These are phyloP conservation scores for Cavia porcellus DNA, from an alignment of 2,113 vertebrate genomes.

Conservation along the genomic window DNA sequence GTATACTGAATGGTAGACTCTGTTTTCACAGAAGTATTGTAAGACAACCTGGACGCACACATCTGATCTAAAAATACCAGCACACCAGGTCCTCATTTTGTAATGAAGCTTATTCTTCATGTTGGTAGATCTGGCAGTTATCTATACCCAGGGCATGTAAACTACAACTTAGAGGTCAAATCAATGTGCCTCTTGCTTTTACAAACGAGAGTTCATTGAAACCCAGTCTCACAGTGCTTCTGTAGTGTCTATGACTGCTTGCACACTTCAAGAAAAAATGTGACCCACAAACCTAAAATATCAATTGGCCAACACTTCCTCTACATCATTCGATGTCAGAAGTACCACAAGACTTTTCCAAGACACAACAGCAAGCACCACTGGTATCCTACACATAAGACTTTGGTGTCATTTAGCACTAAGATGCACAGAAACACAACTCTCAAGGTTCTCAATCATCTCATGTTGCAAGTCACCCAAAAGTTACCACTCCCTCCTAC, in stretches of 20 bases:
- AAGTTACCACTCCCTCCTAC: background rate
- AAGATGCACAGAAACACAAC: background rate
- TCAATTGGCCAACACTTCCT: background rate
- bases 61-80: conserved; percentile 7
- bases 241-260: background rate
- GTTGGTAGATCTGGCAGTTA: background rate
- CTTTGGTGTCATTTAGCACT: background rate
- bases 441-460: background rate
- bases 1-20: background rate
- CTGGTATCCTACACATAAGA: background rate
- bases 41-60: background rate
- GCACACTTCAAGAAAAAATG: background rate
- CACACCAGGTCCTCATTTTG: background rate
- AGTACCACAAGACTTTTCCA: conserved; percentile 4
- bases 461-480: background rate
- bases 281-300: conserved; percentile 46
- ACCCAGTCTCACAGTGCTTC: conserved; percentile 1
- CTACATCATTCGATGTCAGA: background rate
- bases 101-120: background rate
- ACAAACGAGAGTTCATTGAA: background rate
- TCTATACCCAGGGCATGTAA: background rate
- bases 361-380: background rate
- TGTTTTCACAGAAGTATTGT: conserved; percentile 10
- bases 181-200: background rate
- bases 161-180: background rate